Evolutionary conservation across 1,140 invertebrate genomes (phyloP), one percentile per base, ranked within the genome.

Genomic region (Magallana ariakensis): DNA sequence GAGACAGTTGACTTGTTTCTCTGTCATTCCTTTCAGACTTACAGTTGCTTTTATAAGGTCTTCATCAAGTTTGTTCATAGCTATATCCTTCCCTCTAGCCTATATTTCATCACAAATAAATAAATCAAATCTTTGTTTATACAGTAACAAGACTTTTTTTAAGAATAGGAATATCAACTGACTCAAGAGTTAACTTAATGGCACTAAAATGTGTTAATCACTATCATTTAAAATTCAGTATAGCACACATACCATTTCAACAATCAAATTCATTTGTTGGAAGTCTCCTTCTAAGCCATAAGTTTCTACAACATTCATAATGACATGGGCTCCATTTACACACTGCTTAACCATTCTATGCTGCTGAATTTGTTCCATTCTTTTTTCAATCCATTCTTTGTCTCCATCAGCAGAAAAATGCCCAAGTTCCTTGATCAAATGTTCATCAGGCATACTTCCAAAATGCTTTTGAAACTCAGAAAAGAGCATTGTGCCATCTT

Each of bases 1-100:
- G 11, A 94, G 85, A 88, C 91, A 92, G 13, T 91, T n/a, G 0
- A 87, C 55, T 62, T 92, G 66, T 8, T 88, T 80, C 33, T 85
- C 26, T 53, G 75, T 83, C 10, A 93, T 57, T 56, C 87, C 90
- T 83, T 88, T 88, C 83, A 93, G 58, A 13, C 87, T 56, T n/a
- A 85, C 26, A 80, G 89, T 90, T 5, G 88, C 87, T 53, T 87
- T 80, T 62, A 91, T 87, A 16, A 93, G 66, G 15, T 84, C 87
- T 16, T 86, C n/a, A 58, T 92, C 83, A 81, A 93, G 88, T 0
- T 81, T 60, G 16, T 84, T 89, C 86, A 92, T 89, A 19, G 84
- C 83, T 0, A n/a, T 66, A n/a, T 58, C 82, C 89, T 92, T 62
- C 81, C 85, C 87, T 46, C 33, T 46, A 46, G 33, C 33, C 33